A percentile compares a stretch with the other conserved stretches of the same genome.
Evolutionary conservation across 1,140 invertebrate species (phyloP).

Genomic region (Leptonema lineaticorne): DNA sequence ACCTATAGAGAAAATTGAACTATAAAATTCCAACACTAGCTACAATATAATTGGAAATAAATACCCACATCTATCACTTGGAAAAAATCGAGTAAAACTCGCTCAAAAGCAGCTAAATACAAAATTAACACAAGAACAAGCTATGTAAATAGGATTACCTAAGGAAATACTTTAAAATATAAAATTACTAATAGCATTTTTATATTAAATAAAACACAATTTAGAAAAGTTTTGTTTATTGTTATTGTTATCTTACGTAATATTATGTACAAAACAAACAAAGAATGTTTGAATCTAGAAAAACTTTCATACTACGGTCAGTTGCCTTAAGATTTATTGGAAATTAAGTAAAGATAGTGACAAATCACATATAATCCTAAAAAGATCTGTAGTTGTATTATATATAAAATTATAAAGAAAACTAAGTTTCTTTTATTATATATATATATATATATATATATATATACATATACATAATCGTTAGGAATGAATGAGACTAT

Average conservation of each 20-base stretch:
- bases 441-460: too few relatives aligned
- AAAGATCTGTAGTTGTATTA: neutral
- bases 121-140: too few relatives aligned
- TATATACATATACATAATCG: neutral
- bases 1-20: too few relatives aligned
- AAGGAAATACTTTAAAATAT: too few relatives aligned
- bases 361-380: slow-evolving; percentile 34
- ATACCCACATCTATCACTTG: too few relatives aligned
- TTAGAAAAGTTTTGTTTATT: slow-evolving; percentile 43
- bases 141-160: too few relatives aligned
- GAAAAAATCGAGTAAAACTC: too few relatives aligned
- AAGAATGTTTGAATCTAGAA: slow-evolving; percentile 36
- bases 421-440: too few relatives aligned
- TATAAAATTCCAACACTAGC: too few relatives aligned
- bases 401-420: slow-evolving; percentile 35
- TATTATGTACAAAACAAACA: slow-evolving; percentile 41
- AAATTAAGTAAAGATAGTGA: slow-evolving; percentile 27
- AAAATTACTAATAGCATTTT: too few relatives aligned
- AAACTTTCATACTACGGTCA: slow-evolving; percentile 36
- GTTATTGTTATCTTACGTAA: slow-evolving; percentile 41
- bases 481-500: slow-evolving; percentile 35
- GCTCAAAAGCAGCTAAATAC: too few relatives aligned
- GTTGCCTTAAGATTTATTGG: slow-evolving; percentile 10
- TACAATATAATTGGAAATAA: too few relatives aligned
- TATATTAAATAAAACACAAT: slow-evolving; percentile 29